phyloP scores from a whole-genome alignment of 1,140 invertebrate genomes.

The Eubasilissa regina region DNA sequence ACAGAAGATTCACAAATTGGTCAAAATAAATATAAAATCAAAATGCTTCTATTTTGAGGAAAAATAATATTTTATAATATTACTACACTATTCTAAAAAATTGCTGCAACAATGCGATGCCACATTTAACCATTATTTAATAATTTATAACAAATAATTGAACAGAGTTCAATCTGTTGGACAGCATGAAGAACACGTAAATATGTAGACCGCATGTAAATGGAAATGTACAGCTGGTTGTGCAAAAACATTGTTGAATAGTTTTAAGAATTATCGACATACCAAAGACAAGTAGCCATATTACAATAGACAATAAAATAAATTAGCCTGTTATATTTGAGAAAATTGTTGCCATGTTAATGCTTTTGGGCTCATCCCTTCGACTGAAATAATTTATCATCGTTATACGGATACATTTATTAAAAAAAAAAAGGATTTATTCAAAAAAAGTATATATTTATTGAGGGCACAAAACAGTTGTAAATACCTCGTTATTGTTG shows the following conservation, averaged over 20 bases:
- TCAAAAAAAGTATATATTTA: slow-evolving; percentile 20
- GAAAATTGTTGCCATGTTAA: slow-evolving; percentile 56
- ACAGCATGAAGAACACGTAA: too few species aligned
- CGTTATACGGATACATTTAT: slow-evolving; percentile 46
- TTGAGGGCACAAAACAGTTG: slow-evolving; percentile 55
- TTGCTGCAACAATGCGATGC: neutral
- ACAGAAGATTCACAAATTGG: neutral
- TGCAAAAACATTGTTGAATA: slow-evolving; percentile 48
- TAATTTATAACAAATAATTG: neutral
- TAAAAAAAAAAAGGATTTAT: slow-evolving; percentile 34
- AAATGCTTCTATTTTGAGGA: slow-evolving; percentile 26
- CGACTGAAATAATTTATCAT: slow-evolving; percentile 60
- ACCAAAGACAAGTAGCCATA: slow-evolving; percentile 60
- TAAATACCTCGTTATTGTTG: slow-evolving; percentile 10
- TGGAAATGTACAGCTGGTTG: slow-evolving; percentile 43
- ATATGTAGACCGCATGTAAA: neutral
- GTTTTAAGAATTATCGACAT: slow-evolving; percentile 47
- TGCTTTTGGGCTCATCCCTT: slow-evolving; percentile 52
- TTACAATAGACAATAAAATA: slow-evolving; percentile 57
- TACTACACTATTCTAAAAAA: neutral
- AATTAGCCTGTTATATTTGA: slow-evolving; percentile 53
- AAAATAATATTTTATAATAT: slow-evolving; percentile 13
- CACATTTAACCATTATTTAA: slow-evolving; percentile 13
- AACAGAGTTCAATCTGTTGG: too few species aligned
- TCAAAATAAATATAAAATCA: neutral